phyloP scores from a whole-genome alignment of 2,113 vertebrate genomes.

The Platichthys stellatus region DNA sequence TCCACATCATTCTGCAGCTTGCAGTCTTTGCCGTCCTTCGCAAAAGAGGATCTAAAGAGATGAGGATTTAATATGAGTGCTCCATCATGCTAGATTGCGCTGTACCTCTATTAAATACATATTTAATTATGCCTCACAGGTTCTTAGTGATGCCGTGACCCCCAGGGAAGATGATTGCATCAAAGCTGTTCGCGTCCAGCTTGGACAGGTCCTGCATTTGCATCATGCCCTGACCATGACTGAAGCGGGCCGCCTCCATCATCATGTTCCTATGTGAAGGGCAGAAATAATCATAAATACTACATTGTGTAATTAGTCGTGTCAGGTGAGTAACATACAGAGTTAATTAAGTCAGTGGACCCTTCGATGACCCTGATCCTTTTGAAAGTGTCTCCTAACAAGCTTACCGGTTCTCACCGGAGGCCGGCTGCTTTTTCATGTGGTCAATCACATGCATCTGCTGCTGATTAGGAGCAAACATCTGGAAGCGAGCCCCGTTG shows the following conservation, averaged over 20 bases:
- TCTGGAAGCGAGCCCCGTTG: slow-evolving; percentile 81
- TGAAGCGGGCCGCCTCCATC: slow-evolving; percentile 79
- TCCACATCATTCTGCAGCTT: slow-evolving; percentile 80
- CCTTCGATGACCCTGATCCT: background rate
- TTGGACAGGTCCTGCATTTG: slow-evolving; percentile 80
- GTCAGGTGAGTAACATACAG: background rate
- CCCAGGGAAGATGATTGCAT: slow-evolving; percentile 82
- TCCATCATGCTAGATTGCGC: background rate
- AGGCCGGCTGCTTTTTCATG: slow-evolving; percentile 72
- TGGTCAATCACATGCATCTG: slow-evolving; percentile 83
- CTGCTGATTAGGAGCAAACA: slow-evolving; percentile 83
- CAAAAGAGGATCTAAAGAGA: slow-evolving; percentile 73
- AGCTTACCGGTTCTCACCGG: slow-evolving; percentile 78
- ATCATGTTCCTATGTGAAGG: slow-evolving; percentile 75
- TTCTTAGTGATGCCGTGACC: slow-evolving; percentile 81
- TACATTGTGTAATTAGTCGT: slow-evolving; percentile 33
- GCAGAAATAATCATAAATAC: slow-evolving; percentile 52
- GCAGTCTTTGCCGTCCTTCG: slow-evolving; percentile 81
- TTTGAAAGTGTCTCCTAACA: background rate
- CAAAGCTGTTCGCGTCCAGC: slow-evolving; percentile 79
- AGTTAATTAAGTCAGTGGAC: background rate
- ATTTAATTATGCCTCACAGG: slow-evolving; percentile 69
- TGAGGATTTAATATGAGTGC: slow-evolving; percentile 1
- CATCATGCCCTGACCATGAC: slow-evolving; percentile 74
- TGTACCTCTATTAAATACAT: background rate